Conservation (phyloP, 2,113 vertebrate species). For the Geococcyx californianus region DNA sequence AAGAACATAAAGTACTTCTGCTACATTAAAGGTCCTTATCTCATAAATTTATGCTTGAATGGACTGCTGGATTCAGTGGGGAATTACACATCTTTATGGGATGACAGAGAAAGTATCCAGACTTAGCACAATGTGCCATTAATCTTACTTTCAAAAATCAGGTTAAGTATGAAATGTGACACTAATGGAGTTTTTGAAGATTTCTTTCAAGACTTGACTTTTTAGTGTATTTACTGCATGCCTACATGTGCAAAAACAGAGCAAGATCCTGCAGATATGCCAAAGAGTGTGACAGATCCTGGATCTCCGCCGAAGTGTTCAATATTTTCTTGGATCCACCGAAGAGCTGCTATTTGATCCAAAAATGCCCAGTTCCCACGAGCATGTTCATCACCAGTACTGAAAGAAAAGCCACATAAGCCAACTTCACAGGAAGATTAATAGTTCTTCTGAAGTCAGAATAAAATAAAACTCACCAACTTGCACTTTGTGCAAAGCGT, state of each 20-base stretch:
- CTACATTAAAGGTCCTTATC: neutral
- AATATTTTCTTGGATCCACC: constrained; percentile 86
- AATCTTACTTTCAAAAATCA: neutral
- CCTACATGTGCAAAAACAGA: constrained; percentile 83
- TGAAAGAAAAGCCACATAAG: constrained; percentile 33
- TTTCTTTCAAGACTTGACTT: neutral
- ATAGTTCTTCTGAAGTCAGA: neutral
- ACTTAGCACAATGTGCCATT: neutral
- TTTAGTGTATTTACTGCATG: neutral
- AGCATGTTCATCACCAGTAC: constrained; percentile 84
- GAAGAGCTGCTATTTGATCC: constrained; percentile 87
- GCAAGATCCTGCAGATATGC: constrained; percentile 84
- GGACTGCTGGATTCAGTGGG: neutral
- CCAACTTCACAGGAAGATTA: neutral
- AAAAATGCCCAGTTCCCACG: constrained; percentile 84
- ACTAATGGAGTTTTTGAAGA: neutral
- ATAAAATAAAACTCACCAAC: neutral
- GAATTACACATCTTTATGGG: neutral
- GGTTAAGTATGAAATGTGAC: neutral
- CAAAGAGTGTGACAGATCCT: constrained; percentile 86
- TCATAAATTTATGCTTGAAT: neutral
- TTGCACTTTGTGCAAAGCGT: neutral
- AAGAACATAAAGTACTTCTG: neutral
- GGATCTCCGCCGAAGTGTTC: constrained; percentile 87
- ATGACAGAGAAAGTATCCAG: neutral